phyloP scores from a whole-genome alignment of 2,888 invertebrate species.

The Petrolisthes manimaculis region DNA sequence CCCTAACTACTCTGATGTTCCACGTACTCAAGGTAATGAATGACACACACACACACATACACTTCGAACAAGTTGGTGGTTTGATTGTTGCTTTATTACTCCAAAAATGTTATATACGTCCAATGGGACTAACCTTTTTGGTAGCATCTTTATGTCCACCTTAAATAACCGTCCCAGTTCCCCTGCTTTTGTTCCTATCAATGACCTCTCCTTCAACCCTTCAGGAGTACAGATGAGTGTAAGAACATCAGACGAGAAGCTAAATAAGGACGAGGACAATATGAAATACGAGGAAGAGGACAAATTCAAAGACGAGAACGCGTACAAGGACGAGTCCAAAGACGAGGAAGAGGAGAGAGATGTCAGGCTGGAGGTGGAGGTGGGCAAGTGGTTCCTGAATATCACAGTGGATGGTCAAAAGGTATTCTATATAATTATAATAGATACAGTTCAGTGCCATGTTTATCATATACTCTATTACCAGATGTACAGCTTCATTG shows the following conservation, averaged over 20 bases:
- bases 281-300: not conserved
- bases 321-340: not conserved
- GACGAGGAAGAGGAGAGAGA: not conserved
- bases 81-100: not conserved
- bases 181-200: no score
- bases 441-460: no score
- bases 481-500: no score
- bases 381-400: slow-evolving; percentile 40
- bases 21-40: not conserved
- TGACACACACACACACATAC: not conserved
- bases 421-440: not conserved
- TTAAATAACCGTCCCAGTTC: no score
- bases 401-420: slow-evolving; percentile 27
- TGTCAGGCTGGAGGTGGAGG: slow-evolving; percentile 22
- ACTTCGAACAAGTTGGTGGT: not conserved
- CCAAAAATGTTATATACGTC: not conserved
- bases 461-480: no score
- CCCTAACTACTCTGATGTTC: no score
- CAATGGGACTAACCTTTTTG: not conserved
- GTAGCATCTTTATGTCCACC: no score
- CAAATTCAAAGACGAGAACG: not conserved
- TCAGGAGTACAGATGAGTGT: not conserved
- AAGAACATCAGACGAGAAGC: not conserved
- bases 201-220: not conserved
- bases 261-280: not conserved